Percentiles rank a stretch among this genome's conserved stretches.
phyloP scores from a whole-genome alignment of 2,113 vertebrate genomes.

The Nothocercus nigrocapillus region DNA sequence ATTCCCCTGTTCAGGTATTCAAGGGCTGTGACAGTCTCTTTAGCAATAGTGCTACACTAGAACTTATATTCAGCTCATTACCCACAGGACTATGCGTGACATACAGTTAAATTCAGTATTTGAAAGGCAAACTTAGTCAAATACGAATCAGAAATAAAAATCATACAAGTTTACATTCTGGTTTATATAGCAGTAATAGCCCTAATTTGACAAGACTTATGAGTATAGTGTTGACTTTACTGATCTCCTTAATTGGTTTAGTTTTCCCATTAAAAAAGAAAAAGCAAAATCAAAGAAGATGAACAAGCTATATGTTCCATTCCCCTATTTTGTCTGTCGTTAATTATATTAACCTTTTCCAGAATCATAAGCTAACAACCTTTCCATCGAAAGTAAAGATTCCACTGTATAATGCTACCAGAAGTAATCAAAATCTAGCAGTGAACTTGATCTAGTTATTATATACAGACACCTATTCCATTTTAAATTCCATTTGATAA shows the following conservation, averaged over 20 bases:
- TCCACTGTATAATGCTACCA: background rate
- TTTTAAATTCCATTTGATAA: background rate
- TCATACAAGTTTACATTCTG: background rate
- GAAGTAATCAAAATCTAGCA: background rate
- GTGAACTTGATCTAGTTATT: background rate
- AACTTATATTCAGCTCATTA: background rate
- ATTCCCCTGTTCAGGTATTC: background rate
- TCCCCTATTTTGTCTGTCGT: background rate
- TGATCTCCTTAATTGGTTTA: background rate
- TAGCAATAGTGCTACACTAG: background rate
- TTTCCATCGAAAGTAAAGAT: background rate
- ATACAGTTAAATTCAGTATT: background rate
- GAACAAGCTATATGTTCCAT: background rate
- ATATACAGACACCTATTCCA: background rate
- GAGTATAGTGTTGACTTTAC: background rate
- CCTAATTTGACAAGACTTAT: background rate
- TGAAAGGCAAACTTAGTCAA: background rate
- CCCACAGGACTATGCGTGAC: background rate
- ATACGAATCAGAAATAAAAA: background rate
- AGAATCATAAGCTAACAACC: background rate
- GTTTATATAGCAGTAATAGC: background rate
- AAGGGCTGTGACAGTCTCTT: background rate
- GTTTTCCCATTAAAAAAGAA: background rate
- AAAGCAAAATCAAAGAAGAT: background rate
- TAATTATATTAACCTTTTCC: background rate